Evolutionary conservation across 2,888 invertebrate genomes (phyloP).

Genomic region (Thymelicus sylvestris): DNA sequence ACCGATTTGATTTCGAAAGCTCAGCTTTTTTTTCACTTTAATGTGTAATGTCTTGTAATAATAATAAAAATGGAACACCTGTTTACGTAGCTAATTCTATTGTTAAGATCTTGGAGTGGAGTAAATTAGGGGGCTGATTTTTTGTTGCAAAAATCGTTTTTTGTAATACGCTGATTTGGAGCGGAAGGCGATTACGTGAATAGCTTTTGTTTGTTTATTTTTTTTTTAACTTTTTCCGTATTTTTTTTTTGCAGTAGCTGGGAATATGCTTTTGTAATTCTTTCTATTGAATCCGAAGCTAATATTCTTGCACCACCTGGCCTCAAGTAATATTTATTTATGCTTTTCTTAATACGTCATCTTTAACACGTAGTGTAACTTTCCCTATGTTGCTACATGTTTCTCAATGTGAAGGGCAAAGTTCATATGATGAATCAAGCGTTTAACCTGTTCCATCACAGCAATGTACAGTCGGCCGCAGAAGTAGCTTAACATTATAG

Average conservation of each 20-base stretch:
- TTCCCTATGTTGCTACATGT: slow-evolving; percentile 8
- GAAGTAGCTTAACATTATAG: too few relatives aligned
- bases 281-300: not conserved
- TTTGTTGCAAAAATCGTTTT: slow-evolving; percentile 53
- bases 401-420: too few relatives aligned
- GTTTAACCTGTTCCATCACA: too few relatives aligned
- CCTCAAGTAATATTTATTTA: too few relatives aligned
- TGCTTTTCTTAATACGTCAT: too few relatives aligned
- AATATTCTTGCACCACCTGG: too few relatives aligned
- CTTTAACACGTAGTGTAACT: too few relatives aligned
- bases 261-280: slow-evolving; percentile 1
- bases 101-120: slow-evolving; percentile 63
- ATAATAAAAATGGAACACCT: slow-evolving; percentile 79
- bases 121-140: slow-evolving; percentile 60
- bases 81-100: slow-evolving; percentile 70
- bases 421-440: too few relatives aligned
- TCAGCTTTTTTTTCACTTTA: slow-evolving; percentile 65
- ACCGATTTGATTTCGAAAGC: slow-evolving; percentile 81
- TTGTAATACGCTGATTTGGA: slow-evolving; percentile 44
- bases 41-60: slow-evolving; percentile 80
- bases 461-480: too few relatives aligned
- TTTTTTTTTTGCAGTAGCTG: slow-evolving; percentile 14
- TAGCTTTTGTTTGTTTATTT: slow-evolving; percentile 9
- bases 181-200: slow-evolving; percentile 12
- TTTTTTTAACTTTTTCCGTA: slow-evolving; percentile 15